Base-by-base conservation (phyloP, 2,113 vertebrate species). In the Bambusicola thoracicus region DNA sequence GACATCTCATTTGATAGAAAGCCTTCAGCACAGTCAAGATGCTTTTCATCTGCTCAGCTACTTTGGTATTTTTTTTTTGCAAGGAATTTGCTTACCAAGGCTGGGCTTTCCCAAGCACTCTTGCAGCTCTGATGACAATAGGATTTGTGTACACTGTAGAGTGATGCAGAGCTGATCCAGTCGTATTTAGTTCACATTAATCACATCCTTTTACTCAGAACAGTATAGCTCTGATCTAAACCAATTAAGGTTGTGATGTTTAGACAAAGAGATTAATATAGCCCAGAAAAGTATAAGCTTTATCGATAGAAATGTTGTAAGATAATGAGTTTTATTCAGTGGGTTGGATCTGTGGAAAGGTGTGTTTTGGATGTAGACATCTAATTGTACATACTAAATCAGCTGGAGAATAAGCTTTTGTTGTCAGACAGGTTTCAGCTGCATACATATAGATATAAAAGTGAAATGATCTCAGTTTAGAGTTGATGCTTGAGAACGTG, bases 241-340 rank as follows among this genome's bases (percentile, higher is more conserved):
- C 81, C 94, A 97, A 97, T 98, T 97, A 97, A 96, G 74, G 44
- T 81, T 72, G 86, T 77, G 87, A 95, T 96, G 87, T 97, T 98
- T 97, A 96, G 96, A 96, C 85, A 96, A 97, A 97, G 96, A 97
- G 94, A 97, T 97, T 97, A 97, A 96, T 96, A 94, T 59, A 96
- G 78, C 94, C 94, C 73, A 56, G 66, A 90, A 97, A 96, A 95
- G 77, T 92, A 90, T 94, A 95, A 97, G 95, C 93, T 97, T 97
- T 94, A 86, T 93, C 97, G 80, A 36, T 36, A 91, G 89, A 95
- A 96, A 93, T 96, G 87, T 94, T 94, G 97, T 94, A 89, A 91
- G 81, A 95, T 94, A 97, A 97, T 92, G 78, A 96, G 76, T 94
- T 94, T 94, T 95, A 93, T 96, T 96, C 82, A 49, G 90, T 81